These are phyloP conservation scores for Trididemnum clinides DNA, from an alignment of 23 tunicate genomes.

Conservation along the genomic window DNA sequence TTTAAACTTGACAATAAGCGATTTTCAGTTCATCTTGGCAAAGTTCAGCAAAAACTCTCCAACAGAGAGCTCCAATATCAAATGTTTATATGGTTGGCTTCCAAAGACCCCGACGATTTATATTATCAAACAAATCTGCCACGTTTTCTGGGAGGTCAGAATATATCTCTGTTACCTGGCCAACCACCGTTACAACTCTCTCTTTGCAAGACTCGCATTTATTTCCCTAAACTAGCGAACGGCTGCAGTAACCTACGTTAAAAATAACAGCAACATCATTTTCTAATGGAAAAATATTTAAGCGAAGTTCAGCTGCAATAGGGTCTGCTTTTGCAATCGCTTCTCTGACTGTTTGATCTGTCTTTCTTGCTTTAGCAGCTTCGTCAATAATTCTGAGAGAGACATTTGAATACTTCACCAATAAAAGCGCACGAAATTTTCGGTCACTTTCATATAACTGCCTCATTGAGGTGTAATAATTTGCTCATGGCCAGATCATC, in stretches of 20 bases:
- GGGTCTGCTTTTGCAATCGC: neutral
- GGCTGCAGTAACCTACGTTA: constrained; percentile 25
- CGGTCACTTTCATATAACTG: constrained; percentile 7
- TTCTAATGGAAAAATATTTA: constrained; percentile 24
- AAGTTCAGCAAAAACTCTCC: constrained; percentile 15
- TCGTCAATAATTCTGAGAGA: neutral
- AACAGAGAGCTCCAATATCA: constrained; percentile 7
- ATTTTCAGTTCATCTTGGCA: too few species aligned
- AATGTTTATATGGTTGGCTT: neutral
- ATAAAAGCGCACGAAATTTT: neutral
- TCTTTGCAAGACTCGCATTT: constrained; percentile 21
- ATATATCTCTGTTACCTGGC: neutral
- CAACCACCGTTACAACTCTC: neutral
- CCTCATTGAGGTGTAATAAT: constrained; percentile 2
- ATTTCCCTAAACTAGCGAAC: neutral
- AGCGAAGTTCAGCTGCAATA: neutral
- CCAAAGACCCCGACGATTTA: constrained; percentile 27
- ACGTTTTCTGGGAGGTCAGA: neutral
- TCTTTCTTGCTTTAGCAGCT: neutral
- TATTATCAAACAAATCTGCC: neutral
- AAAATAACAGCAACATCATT: constrained; percentile 1
- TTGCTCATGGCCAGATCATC: constrained; percentile 4
- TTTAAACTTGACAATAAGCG: too few species aligned
- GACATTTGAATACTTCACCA: neutral
- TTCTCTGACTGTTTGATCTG: neutral